Percentiles rank a stretch among this genome's conserved stretches.
These are phyloP conservation scores for Carettochelys insculpta DNA, from an alignment of 2,113 vertebrate genomes.

Conservation along the genomic window DNA sequence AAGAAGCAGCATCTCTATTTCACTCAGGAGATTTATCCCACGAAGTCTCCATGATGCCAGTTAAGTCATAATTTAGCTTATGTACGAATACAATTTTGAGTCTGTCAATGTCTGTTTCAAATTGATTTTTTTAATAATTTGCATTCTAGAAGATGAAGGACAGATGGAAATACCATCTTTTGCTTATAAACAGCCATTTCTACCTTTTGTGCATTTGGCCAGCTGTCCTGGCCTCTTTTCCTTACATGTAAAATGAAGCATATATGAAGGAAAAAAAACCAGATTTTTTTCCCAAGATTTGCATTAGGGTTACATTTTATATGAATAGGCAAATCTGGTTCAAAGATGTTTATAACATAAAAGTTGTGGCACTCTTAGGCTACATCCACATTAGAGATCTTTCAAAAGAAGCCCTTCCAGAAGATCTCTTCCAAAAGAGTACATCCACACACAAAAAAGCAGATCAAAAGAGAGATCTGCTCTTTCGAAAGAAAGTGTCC, in stretches of 20 bases:
- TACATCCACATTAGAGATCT: too few species aligned
- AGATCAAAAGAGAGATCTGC: too few species aligned
- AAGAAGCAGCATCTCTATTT: too few species aligned
- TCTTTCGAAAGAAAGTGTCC: too few species aligned
- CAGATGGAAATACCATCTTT: not conserved
- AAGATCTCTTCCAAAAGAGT: too few species aligned
- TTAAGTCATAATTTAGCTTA: not conserved
- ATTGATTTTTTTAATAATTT: fast-evolving
- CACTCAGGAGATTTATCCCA: not conserved
- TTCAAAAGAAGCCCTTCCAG: too few species aligned
- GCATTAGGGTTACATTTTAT: slow-evolving; percentile 48
- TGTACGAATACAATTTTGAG: not conserved
- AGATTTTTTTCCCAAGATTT: slow-evolving; percentile 53
- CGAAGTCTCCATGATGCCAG: not conserved
- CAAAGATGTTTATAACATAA: slow-evolving; percentile 51
- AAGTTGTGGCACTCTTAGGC: not conserved
- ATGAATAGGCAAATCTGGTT: slow-evolving; percentile 57
- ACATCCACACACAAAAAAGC: too few species aligned
- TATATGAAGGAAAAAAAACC: slow-evolving; percentile 56
- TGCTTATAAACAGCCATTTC: not conserved
- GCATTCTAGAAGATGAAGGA: not conserved
- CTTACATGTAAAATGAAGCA: slow-evolving; percentile 27
- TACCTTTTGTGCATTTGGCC: not conserved
- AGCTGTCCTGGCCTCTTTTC: not conserved
- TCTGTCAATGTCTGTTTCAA: not conserved